Evolutionary conservation across 2,888 invertebrate species (phyloP), one percentile per base, ranked within the genome.

Genomic region (Kryphioiulus occultus): DNA sequence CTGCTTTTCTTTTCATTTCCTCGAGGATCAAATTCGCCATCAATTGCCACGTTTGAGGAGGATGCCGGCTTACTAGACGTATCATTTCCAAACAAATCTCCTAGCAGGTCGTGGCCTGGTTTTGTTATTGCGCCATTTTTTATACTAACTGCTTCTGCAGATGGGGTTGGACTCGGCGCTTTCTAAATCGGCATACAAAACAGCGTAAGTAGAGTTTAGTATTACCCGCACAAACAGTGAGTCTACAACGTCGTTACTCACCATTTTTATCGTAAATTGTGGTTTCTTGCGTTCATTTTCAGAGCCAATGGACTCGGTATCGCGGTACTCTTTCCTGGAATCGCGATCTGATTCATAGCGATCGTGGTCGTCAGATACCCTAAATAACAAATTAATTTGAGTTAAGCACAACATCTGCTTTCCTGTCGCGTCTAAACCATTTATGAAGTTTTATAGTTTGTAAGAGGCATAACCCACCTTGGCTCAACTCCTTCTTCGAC

Each of bases 51-150:
- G 19, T 59, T 85, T 19, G 68, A 68, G 32, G 59, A 19, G 22
- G 86, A n/a, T 91, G 85, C 91, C 93, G 91, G 94, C 93, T n/a
- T 95, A 95, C 91, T 94, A 95, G 90, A 93, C 94, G 95, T 95
- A 87, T 95, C 95, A 85, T 95, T 91, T 90, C 94, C 94, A 44
- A 95, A 89, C 68, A 84, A 86, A 44, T 86, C 89, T 85, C 87
- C 88, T 86, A 88, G 42, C 44, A 88, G 88, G 86, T 85, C 85
- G 19, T 85, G 19, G 44, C 39, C 35, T 44, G 42, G 4, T 85
- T 85, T 85, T n/a, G 85, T 35, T 30, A 83, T n/a, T 32, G 85
- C 42, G 17, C 39, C 85, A 85, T 30, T 39, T 35, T 35, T 44
- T 39, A 44, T 17, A 44, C 39, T 85, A 26, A 17, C 85, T 30